Conservation (phyloP, 1,140 invertebrate species). For the Rhizoglyphus robini region DNA sequence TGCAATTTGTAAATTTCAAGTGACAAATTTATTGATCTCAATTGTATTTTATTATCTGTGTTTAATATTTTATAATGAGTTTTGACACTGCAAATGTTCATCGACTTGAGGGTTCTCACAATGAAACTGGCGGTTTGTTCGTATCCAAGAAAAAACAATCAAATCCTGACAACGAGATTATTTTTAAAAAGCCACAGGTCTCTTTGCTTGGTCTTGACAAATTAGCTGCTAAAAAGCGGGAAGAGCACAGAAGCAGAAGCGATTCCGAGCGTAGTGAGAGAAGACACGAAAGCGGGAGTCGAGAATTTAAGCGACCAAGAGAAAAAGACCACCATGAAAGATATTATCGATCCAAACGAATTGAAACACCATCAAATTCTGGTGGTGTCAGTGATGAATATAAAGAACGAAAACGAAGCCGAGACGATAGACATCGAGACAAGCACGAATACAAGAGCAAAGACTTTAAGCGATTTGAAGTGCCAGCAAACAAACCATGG, state of each 20-base stretch:
- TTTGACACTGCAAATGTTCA: slow-evolving; percentile 20
- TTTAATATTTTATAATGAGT: slow-evolving; percentile 12
- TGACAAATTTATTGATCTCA: too few species aligned
- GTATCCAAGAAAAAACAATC: slow-evolving; percentile 26
- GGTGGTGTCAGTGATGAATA: slow-evolving; percentile 72
- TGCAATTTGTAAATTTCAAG: too few species aligned
- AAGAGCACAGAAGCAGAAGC: slow-evolving; percentile 28
- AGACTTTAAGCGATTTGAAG: slow-evolving; percentile 25
- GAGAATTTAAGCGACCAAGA: slow-evolving; percentile 23
- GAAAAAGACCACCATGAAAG: slow-evolving; percentile 23
- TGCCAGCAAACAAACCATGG: slow-evolving; percentile 21
- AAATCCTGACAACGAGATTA: slow-evolving; percentile 7
- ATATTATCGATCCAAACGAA: slow-evolving; percentile 44
- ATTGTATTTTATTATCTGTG: too few species aligned
- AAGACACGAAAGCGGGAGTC: not conserved
- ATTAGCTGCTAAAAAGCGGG: slow-evolving; percentile 33
- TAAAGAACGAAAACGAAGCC: slow-evolving; percentile 49
- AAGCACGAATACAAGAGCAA: slow-evolving; percentile 26
- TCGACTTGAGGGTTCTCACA: slow-evolving; percentile 24
- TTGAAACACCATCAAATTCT: slow-evolving; percentile 84
- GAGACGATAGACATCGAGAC: slow-evolving; percentile 29
- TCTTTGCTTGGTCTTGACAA: slow-evolving; percentile 40
- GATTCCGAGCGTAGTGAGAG: slow-evolving; percentile 11
- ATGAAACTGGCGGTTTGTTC: slow-evolving; percentile 25
- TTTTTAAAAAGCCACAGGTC: slow-evolving; percentile 25